Percentiles rank a stretch among this genome's conserved stretches.
These are phyloP conservation scores for Arrhamphus sclerolepis DNA, from an alignment of 2,797 vertebrate species.

Conservation along the genomic window DNA sequence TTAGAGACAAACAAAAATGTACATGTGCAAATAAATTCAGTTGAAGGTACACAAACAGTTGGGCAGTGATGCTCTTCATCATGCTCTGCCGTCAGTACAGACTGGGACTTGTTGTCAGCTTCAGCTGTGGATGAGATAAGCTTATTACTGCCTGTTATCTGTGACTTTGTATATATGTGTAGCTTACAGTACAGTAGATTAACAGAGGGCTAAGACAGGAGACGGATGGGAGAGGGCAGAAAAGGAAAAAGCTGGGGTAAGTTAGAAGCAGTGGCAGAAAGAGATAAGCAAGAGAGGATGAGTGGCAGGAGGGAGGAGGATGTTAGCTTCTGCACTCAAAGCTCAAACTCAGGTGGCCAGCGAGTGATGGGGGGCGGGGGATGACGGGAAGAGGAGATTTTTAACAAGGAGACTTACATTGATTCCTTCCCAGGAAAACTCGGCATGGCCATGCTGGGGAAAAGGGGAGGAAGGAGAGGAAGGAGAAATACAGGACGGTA, in stretches of 20 bases:
- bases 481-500: slow-evolving; percentile 30
- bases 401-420: slow-evolving; percentile 86
- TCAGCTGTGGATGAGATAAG: slow-evolving; percentile 53
- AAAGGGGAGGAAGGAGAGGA: slow-evolving; percentile 8
- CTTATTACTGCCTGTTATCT: slow-evolving; percentile 67
- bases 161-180: slow-evolving; percentile 40
- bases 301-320: slow-evolving; percentile 20
- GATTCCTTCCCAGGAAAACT: slow-evolving; percentile 97
- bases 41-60: slow-evolving; percentile 30
- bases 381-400: slow-evolving; percentile 34
- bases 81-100: slow-evolving; percentile 22
- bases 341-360: slow-evolving; percentile 36
- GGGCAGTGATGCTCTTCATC: slow-evolving; percentile 12
- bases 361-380: slow-evolving; percentile 17
- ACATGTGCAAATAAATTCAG: slow-evolving; percentile 34
- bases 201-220: slow-evolving; percentile 69
- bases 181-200: slow-evolving; percentile 62
- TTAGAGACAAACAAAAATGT: slow-evolving; percentile 23
- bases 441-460: slow-evolving; percentile 87
- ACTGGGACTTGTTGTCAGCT: slow-evolving; percentile 31
- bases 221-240: slow-evolving; percentile 56
- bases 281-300: slow-evolving; percentile 33
- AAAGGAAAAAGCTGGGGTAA: slow-evolving; percentile 27
- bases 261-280: slow-evolving; percentile 21
- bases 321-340: slow-evolving; percentile 33